phyloP scores from a whole-genome alignment of 2,113 vertebrate species.

The Grantiella picta region DNA sequence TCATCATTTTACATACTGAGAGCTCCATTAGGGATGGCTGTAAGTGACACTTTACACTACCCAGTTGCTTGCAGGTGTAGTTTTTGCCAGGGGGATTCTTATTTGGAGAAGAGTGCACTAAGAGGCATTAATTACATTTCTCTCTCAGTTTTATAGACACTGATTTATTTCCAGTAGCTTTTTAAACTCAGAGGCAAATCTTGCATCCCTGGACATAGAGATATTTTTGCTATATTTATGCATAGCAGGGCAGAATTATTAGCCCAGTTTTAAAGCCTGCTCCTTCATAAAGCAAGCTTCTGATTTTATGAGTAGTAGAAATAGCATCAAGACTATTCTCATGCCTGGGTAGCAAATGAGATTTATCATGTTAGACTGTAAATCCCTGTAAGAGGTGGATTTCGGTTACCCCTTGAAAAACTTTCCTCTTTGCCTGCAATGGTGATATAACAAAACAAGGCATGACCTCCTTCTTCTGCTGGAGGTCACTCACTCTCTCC shows the following conservation, averaged over 20 bases:
- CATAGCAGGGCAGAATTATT: not conserved
- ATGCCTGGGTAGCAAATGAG: not conserved
- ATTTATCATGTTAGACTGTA: not conserved
- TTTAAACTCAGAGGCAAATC: not conserved
- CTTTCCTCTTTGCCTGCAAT: not conserved
- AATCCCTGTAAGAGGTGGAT: not conserved
- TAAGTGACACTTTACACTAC: not conserved
- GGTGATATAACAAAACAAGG: not conserved
- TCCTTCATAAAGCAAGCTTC: not conserved
- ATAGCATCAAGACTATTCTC: not conserved
- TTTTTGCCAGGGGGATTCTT: not conserved
- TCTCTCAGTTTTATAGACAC: not conserved
- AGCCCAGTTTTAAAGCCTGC: not conserved
- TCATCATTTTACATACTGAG: constrained; percentile 1
- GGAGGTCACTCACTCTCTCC: not conserved
- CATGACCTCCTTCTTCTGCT: not conserved
- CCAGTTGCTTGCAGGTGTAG: not conserved
- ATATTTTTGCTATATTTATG: not conserved
- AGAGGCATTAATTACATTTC: not conserved
- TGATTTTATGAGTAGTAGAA: not conserved
- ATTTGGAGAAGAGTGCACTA: not conserved
- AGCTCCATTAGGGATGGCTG: not conserved
- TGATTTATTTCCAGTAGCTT: not conserved
- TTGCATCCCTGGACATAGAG: not conserved
- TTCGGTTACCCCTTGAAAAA: not conserved